phyloP scores from a whole-genome alignment of 2,113 vertebrate species.

The Trogon melanurus region DNA sequence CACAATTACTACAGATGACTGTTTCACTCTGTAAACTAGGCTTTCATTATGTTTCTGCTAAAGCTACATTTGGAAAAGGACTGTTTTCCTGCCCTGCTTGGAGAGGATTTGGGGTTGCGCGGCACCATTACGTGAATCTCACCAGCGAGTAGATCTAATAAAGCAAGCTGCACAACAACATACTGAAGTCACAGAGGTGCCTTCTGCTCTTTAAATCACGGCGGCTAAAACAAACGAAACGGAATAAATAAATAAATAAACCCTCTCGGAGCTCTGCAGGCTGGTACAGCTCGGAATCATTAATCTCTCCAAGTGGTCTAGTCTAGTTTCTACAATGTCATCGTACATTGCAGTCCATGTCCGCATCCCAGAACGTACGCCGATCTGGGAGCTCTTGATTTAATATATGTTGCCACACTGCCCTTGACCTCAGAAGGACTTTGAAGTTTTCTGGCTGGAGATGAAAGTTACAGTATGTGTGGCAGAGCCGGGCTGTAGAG shows the following conservation, averaged over 20 bases:
- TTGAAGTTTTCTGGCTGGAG: conserved; percentile 61
- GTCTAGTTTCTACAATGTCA: background rate
- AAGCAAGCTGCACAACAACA: background rate
- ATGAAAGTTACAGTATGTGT: conserved; percentile 64
- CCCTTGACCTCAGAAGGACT: conserved; percentile 52
- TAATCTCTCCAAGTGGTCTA: conserved; percentile 16
- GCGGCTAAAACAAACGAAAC: background rate
- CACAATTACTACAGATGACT: background rate
- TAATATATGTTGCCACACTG: conserved; percentile 46
- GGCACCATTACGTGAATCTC: background rate
- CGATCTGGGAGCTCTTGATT: conserved; percentile 59
- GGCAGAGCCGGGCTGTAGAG: background rate
- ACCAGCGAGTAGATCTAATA: background rate
- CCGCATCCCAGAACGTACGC: background rate
- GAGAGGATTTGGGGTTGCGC: background rate
- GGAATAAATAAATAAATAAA: background rate
- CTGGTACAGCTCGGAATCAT: background rate
- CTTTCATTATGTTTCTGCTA: background rate
- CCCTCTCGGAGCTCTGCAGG: background rate
- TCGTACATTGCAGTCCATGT: background rate
- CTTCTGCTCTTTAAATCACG: background rate
- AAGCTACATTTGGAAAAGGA: background rate
- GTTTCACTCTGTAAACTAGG: background rate
- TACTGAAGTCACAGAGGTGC: background rate
- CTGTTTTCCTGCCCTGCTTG: background rate